phyloP scores from a whole-genome alignment of 2,797 vertebrate genomes.

The Scleropages formosus region DNA sequence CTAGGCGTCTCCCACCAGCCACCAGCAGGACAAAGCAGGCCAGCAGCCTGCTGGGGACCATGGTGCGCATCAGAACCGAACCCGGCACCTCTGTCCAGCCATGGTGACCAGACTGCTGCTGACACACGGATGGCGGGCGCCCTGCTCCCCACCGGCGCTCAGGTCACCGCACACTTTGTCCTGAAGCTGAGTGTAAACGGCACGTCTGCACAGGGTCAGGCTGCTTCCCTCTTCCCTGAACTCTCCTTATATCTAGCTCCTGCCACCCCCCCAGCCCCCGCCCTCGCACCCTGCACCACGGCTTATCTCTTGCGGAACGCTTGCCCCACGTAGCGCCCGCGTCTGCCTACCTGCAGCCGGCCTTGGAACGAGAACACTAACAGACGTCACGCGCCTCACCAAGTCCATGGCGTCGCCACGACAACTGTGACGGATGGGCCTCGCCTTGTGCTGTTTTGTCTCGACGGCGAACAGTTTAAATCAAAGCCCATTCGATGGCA shows the following conservation, averaged over 20 bases:
- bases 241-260: constrained; percentile 38
- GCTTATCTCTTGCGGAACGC: constrained; percentile 1
- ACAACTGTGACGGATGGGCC: not conserved
- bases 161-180: constrained; percentile 40
- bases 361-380: constrained; percentile 28
- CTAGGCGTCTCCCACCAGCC: constrained; percentile 22
- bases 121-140: not conserved
- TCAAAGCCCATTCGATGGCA: too few species aligned
- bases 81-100: not conserved
- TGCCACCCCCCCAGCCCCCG: too few species aligned
- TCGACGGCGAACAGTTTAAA: too few species aligned
- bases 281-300: constrained; percentile 16
- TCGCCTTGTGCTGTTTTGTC: constrained; percentile 24
- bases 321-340: constrained; percentile 27
- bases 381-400: constrained; percentile 29
- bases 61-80: constrained; percentile 13
- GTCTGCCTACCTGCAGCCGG: constrained; percentile 16
- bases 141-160: constrained; percentile 19
- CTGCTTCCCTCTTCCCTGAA: constrained; percentile 29
- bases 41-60: constrained; percentile 21
- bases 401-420: not conserved
- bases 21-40: constrained; percentile 41
- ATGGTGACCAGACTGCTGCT: constrained; percentile 18
- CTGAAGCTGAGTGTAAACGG: constrained; percentile 41
- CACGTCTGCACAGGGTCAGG: constrained; percentile 31